A percentile compares a stretch with the other conserved stretches of the same genome.
phyloP scores from a whole-genome alignment of 2,888 invertebrate genomes.

The Chalcosyrphus nemorum region DNA sequence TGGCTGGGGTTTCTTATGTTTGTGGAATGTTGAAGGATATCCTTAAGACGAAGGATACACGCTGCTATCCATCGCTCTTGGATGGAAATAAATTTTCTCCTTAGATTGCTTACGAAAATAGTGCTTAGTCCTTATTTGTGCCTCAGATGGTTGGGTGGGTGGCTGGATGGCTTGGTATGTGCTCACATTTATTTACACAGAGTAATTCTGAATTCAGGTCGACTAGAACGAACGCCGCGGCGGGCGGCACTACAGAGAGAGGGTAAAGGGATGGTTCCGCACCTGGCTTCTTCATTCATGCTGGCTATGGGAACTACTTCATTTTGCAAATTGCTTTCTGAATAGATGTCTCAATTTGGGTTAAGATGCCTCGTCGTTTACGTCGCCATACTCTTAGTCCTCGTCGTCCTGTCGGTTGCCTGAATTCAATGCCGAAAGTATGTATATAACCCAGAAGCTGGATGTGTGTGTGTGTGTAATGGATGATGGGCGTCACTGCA shows the following conservation, averaged over 20 bases:
- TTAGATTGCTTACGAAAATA: constrained; percentile 60
- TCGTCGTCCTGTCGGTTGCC: constrained; percentile 12
- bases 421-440: constrained; percentile 39
- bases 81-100: constrained; percentile 47
- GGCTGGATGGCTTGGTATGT: constrained; percentile 12
- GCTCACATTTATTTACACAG: constrained; percentile 70
- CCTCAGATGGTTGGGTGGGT: constrained; percentile 1
- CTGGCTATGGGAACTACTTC: constrained; percentile 67
- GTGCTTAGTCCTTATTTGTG: constrained; percentile 59
- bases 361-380: constrained; percentile 67
- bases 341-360: constrained; percentile 73
- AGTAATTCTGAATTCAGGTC: constrained; percentile 71
- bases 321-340: constrained; percentile 73
- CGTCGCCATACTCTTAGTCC: neutral
- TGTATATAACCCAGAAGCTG: neutral
- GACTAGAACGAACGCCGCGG: too few relatives aligned
- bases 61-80: constrained; percentile 49
- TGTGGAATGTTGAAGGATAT: constrained; percentile 65
- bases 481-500: constrained; percentile 58
- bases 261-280: constrained; percentile 56
- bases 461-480: constrained; percentile 25
- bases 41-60: constrained; percentile 43
- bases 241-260: too few relatives aligned
- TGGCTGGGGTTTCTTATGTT: constrained; percentile 42
- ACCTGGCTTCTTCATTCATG: constrained; percentile 65